These are phyloP conservation scores for Agrotis exclamationis DNA, from an alignment of 2,888 invertebrate genomes.

Conservation along the genomic window DNA sequence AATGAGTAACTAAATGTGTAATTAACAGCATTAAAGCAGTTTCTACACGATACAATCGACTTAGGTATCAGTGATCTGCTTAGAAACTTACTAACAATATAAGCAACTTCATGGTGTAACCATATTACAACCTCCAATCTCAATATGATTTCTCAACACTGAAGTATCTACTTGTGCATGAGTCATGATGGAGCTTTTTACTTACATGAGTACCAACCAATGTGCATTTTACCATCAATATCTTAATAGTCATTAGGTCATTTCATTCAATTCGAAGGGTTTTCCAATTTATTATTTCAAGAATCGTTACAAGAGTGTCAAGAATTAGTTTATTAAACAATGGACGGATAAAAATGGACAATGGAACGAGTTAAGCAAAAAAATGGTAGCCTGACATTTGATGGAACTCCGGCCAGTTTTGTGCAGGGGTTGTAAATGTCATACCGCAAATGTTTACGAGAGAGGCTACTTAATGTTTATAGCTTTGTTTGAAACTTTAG, in stretches of 20 bases:
- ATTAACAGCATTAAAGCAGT: not conserved
- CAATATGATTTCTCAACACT: not conserved
- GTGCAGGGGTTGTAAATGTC: constrained; percentile 48
- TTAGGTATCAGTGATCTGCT: constrained; percentile 9
- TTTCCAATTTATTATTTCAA: not conserved
- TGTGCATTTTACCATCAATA: not conserved
- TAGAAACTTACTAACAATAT: not conserved
- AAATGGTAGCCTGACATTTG: constrained; percentile 24
- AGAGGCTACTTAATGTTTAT: constrained; percentile 3
- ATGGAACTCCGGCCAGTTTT: constrained; percentile 8
- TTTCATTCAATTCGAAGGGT: not conserved
- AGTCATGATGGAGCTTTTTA: not conserved
- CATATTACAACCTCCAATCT: not conserved
- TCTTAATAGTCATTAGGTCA: not conserved
- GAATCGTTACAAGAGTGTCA: not conserved
- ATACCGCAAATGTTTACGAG: constrained; percentile 22
- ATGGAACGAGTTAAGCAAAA: not conserved
- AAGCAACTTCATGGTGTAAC: not conserved
- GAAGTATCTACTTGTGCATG: too few relatives aligned
- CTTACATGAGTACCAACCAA: not conserved
- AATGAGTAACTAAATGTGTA: not conserved
- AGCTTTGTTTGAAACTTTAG: not conserved
- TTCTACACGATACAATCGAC: not conserved
- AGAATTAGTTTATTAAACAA: not conserved
- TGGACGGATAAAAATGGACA: not conserved